Evolutionary conservation across 2,888 invertebrate genomes (phyloP).

Genomic region (Elmis aenea): DNA sequence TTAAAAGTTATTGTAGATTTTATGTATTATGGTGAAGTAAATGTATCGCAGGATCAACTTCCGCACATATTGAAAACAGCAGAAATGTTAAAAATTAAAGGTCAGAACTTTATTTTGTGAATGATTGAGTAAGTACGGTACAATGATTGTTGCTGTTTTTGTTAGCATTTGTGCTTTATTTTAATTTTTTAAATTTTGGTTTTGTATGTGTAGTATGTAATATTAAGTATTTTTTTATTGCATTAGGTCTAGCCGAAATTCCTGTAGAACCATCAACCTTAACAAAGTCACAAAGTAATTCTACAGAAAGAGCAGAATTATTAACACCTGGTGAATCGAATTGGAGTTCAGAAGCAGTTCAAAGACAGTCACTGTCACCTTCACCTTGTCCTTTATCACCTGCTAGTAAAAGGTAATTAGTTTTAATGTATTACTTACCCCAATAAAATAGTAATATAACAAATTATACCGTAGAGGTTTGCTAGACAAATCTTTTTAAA

Average conservation of each 20-base stretch:
- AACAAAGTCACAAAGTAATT: slow-evolving; percentile 64
- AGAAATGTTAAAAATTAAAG: slow-evolving; percentile 82
- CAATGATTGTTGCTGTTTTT: too few relatives aligned
- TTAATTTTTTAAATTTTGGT: slow-evolving; percentile 1
- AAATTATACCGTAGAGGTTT: too few relatives aligned
- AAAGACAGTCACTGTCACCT: slow-evolving; percentile 59
- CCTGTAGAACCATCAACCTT: slow-evolving; percentile 67
- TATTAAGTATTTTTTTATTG: too few relatives aligned
- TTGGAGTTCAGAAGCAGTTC: slow-evolving; percentile 52
- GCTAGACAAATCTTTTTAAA: too few relatives aligned
- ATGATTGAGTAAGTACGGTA: neutral
- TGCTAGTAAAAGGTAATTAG: slow-evolving; percentile 40
- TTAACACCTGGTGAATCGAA: slow-evolving; percentile 55
- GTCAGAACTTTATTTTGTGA: slow-evolving; percentile 22
- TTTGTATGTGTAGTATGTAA: too few relatives aligned
- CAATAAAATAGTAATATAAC: too few relatives aligned
- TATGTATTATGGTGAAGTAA: slow-evolving; percentile 90
- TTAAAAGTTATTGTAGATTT: slow-evolving; percentile 85
- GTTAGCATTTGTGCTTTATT: too few relatives aligned
- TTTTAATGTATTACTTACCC: too few relatives aligned
- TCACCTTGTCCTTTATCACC: slow-evolving; percentile 58
- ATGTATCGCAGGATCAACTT: slow-evolving; percentile 83
- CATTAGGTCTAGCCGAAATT: slow-evolving; percentile 70
- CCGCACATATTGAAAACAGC: slow-evolving; percentile 77
- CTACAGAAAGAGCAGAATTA: slow-evolving; percentile 49